Base-by-base conservation (phyloP, 1,140 invertebrate genomes). In the Plutomurus gul region DNA sequence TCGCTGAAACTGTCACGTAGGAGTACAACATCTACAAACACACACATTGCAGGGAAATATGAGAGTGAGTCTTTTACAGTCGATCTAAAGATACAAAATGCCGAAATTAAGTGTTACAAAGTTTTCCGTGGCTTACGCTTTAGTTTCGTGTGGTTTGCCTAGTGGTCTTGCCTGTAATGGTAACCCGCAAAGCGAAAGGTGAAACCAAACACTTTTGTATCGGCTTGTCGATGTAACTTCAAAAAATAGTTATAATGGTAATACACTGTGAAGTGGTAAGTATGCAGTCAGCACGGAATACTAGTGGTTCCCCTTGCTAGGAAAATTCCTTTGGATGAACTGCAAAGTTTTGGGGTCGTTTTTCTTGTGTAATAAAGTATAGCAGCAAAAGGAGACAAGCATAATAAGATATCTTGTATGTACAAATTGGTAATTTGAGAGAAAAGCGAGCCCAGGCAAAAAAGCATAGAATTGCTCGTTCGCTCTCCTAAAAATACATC, bases 361-460 rank as follows among this genome's bases (percentile, higher is more conserved):
- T 13, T 43, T 43, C 39, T 13, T 43, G 39, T 43, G 39, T 43
- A 43, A n/a, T n/a, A n/a, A n/a, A n/a, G n/a, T n/a, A n/a, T n/a
- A 43, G 39, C 39, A 43, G 39, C 2, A 4, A 43, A 1, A n/a
- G 39, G 10, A 43, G 2, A 43, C 39, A 3, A 43, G 2, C 2
- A 7, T n/a, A 43, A 4, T 43, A 43, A 43, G 27, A 13, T 4
- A 65, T 30, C 22, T 60, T 16, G 11, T 22, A 30, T 27, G 0
- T 47, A 74, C 72, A 74, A 74, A 74, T 74, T 74, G 72, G 72
- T 74, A 74, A 74, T 49, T 74, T 49, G 72, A 74, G 72, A 49
- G 18, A 74, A 72, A 36, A 7, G 7, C 30, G 20, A 71, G 10
- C 16, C 16, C 2, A 51, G 25, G 10, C 10, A 51, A 71, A 37